Percentiles rank a stretch among this genome's conserved stretches.
phyloP scores from a whole-genome alignment of 2,888 invertebrate species.

The Polymixis lichenea region DNA sequence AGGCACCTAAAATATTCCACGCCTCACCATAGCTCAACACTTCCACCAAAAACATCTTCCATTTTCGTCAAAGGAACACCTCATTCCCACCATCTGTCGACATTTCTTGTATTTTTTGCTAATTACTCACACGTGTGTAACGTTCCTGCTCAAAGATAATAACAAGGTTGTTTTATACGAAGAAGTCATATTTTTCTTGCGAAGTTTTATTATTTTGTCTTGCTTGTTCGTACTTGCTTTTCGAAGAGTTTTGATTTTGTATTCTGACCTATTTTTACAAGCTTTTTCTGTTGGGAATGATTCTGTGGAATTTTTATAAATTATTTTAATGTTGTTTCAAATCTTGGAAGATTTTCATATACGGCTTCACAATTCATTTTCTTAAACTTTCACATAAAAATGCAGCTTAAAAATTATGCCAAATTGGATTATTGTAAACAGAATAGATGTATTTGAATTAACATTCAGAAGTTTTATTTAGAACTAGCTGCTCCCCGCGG shows the following conservation, averaged over 20 bases:
- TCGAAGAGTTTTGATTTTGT: conserved; percentile 53
- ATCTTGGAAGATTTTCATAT: not conserved
- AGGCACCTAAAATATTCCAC: not conserved
- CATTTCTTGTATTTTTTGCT: conserved; percentile 56
- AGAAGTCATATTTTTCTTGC: conserved; percentile 55
- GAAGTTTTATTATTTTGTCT: conserved; percentile 48
- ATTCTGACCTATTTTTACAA: conserved; percentile 24
- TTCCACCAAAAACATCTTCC: conserved; percentile 8
- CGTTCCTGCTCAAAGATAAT: conserved; percentile 46
- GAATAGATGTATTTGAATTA: not conserved
- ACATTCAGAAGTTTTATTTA: not conserved
- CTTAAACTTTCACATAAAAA: not conserved
- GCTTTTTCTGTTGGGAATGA: not conserved
- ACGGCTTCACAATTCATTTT: not conserved
- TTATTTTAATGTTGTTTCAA: conserved; percentile 1
- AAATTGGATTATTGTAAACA: not conserved
- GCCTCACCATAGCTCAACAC: not conserved
- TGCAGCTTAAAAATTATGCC: not conserved
- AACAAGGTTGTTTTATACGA: conserved; percentile 43
- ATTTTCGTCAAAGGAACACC: conserved; percentile 17
- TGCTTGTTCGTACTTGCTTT: conserved; percentile 17
- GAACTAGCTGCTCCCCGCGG: no score
- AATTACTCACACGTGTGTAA: conserved; percentile 56
- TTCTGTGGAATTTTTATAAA: conserved; percentile 2
- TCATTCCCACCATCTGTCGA: not conserved